Conservation (phyloP, 1,140 invertebrate species). For the Dinoponera quadriceps region DNA sequence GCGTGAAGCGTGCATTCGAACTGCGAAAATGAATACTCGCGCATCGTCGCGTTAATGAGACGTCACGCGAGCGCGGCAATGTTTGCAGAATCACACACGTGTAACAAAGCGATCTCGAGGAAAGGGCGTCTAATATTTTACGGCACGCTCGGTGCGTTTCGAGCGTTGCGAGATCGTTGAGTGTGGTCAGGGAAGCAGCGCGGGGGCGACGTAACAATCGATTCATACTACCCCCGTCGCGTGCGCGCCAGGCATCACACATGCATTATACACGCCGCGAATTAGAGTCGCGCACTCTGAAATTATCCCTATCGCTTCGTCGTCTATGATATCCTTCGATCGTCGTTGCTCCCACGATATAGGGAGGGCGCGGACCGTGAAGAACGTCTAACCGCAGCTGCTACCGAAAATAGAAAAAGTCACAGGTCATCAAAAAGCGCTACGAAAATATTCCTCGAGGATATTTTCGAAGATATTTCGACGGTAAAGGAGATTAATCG, state of each 20-base stretch:
- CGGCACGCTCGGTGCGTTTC: neutral
- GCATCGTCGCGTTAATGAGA: neutral
- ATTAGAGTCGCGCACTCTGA: conserved; percentile 48
- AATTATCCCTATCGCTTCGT: conserved; percentile 51
- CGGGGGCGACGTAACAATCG: conserved; percentile 40
- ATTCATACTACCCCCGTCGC: conserved; percentile 16
- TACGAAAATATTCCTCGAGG: too few relatives aligned
- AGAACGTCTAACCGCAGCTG: conserved; percentile 10
- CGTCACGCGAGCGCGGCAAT: neutral
- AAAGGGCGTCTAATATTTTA: conserved; percentile 16
- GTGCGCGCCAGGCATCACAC: neutral
- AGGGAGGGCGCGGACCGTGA: conserved; percentile 4
- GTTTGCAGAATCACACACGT: neutral
- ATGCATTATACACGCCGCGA: conserved; percentile 6
- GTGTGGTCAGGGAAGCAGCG: conserved; percentile 53
- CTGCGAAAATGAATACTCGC: conserved; percentile 79
- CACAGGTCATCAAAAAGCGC: neutral
- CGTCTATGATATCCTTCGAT: conserved; percentile 43
- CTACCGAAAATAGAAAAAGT: neutral
- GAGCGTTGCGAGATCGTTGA: conserved; percentile 37
- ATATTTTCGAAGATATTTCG: too few relatives aligned
- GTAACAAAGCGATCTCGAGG: neutral
- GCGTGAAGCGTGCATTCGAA: conserved; percentile 88
- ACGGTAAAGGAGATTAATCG: too few relatives aligned
- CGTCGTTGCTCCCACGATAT: conserved; percentile 35